Base-by-base conservation (phyloP, 2,797 vertebrate genomes). In the Sebastes iracundus region DNA sequence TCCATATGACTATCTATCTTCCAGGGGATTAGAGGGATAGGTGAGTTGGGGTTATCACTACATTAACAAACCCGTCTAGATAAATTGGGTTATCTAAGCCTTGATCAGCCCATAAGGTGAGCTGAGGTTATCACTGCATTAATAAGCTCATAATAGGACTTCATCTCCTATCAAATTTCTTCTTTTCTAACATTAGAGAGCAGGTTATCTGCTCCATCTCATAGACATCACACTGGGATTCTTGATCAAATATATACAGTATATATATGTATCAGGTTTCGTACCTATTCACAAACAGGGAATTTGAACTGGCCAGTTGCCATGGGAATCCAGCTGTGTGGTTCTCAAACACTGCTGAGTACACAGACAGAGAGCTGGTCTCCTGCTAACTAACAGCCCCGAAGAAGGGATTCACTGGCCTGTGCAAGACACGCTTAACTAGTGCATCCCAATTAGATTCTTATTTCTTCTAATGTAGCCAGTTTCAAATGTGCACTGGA, bases 291-390 rank as follows among this genome's bases (percentile, higher is more conserved):
- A 7, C 22, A 55, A 28, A n/a, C 52, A 30, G 3, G 1, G 32
- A 52, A 20, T 25, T 23, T 68, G 10, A 67, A 61, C 58, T 22
- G 28, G 53, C 63, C 38, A 55, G 49, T 58, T 77, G 56, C 64
- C 23, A 69, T 28, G 18, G 60, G 23, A 33, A 46, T 35, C 61
- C 46, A 42, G 33, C 22, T 64, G 25, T 35, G 5, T 46, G 52
- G 65, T 58, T 79, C 55, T 77, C 28, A 53, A 59, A 56, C 56
- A 67, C 56, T 6, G 71, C 59, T 5, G 33, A 73, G 70, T 14
- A 49, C 63, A 49, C 35, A 80, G 59, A 13, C 22, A 64, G 33
- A 18, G 27, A 10, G 46, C 33, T 49, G 49, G n/a, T 18, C 46
- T 68, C 25, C 42, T 28, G 64, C 42, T 63, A 55, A 32, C n/a